Percentiles rank a stretch among this genome's conserved stretches.
phyloP scores from a whole-genome alignment of 2,797 vertebrate species.

The Parambassis ranga region DNA sequence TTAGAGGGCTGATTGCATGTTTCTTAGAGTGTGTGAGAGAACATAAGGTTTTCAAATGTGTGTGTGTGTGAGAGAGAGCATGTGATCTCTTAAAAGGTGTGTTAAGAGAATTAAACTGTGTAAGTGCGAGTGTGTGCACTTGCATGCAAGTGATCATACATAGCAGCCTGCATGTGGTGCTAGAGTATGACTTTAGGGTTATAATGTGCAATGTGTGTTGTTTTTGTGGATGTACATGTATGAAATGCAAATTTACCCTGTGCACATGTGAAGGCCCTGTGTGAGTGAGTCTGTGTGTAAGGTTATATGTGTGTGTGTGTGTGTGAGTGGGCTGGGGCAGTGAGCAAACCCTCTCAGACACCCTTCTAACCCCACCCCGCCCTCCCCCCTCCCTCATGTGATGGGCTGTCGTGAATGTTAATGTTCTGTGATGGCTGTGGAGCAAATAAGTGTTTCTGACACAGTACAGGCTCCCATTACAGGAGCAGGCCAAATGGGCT shows the following conservation, averaged over 20 bases:
- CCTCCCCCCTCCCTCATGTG: conserved; percentile 67
- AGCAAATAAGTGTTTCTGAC: conserved; percentile 90
- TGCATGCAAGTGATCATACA: conserved; percentile 19
- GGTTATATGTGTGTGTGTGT: neutral
- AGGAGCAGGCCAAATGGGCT: conserved; percentile 79
- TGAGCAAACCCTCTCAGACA: conserved; percentile 58
- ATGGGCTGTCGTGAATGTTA: conserved; percentile 88
- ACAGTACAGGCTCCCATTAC: conserved; percentile 85
- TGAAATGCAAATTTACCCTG: neutral
- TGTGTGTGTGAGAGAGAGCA: conserved; percentile 5
- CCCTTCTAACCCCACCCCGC: conserved; percentile 53
- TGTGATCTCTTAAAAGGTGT: conserved; percentile 37
- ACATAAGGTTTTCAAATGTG: conserved; percentile 36
- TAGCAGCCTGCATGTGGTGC: neutral
- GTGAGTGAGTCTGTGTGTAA: neutral
- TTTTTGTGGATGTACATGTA: conserved; percentile 12
- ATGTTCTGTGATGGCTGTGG: conserved; percentile 89
- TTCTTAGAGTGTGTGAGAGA: conserved; percentile 82
- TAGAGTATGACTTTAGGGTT: neutral
- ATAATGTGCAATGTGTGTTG: neutral
- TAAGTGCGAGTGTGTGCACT: neutral
- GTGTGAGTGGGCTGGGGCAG: conserved; percentile 23
- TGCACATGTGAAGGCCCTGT: neutral
- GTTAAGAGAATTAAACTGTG: conserved; percentile 48
- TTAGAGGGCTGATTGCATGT: conserved; percentile 89